Base-by-base conservation (phyloP, 2,797 vertebrate species). In the Champsocephalus esox region DNA sequence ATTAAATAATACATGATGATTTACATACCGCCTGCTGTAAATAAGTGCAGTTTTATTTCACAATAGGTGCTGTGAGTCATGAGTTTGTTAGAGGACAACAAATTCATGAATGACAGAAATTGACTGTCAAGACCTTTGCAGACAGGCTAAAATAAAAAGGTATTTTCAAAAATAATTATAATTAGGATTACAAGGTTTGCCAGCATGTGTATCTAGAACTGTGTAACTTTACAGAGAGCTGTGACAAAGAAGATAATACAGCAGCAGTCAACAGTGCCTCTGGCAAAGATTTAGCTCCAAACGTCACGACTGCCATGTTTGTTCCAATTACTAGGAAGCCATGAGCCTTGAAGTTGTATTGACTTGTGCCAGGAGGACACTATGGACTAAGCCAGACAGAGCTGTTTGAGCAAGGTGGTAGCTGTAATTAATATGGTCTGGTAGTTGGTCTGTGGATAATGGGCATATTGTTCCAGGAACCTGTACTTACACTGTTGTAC, bases 321-420 rank as follows among this genome's bases (percentile, higher is more conserved):
- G 95, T 96, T 96, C 95, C 95, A 97, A 96, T 97, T 96, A 96
- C 94, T 94, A 92, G 93, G 93, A 95, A 93, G 86, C 93, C 93
- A 83, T 95, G 93, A 96, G 93, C 95, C 93, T 92, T 95, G 94
- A 95, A 95, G 93, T 92, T 90, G 67, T 95, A 96, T 96, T 95
- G 95, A 97, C 96, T 95, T 64, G 82, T 87, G 89, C 87, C 83
- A 87, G 86, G 69, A 84, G 86, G 84, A 89, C 84, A 86, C 86
- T 63, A 73, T 86, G 85, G 86, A 91, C 88, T 91, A 87, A 89
- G 76, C 80, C 87, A 88, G 79, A 88, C 92, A 79, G 84, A 77
- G 79, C 79, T 85, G 82, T 84, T 80, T 79, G 82, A 85, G 88
- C 70, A 81, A 87, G 75, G 84, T 79, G 79, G 78, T 80, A 77